Conservation (phyloP, 23 tunicate species). For the Styela clava region DNA sequence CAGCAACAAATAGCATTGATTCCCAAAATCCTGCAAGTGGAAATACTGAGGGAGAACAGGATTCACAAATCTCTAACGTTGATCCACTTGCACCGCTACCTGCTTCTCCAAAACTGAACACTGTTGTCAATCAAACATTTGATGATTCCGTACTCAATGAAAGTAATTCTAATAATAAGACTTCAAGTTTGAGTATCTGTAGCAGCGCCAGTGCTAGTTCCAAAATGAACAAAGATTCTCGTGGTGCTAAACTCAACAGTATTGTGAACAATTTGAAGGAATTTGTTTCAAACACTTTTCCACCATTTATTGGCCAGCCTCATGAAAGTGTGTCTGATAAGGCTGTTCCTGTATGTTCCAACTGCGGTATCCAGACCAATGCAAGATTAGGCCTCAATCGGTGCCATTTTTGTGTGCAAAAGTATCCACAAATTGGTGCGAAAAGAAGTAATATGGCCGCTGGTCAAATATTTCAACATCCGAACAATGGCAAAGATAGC, state of each 20-base stretch:
- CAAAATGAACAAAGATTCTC: not conserved
- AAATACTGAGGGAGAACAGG: too few species aligned
- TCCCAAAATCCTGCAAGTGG: too few species aligned
- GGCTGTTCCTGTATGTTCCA: not conserved
- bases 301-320: not conserved
- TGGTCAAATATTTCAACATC: not conserved
- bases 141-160: too few species aligned
- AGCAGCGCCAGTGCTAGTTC: not conserved
- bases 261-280: not conserved
- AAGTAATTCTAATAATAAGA: too few species aligned
- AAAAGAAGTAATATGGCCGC: not conserved
- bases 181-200: not conserved
- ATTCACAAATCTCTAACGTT: too few species aligned
- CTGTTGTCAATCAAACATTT: too few species aligned
- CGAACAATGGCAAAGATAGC: not conserved
- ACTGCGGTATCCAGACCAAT: not conserved
- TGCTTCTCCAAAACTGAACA: too few species aligned
- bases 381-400: not conserved
- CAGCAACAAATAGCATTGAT: too few species aligned
- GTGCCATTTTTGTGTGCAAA: not conserved
- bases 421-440: not conserved
- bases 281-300: not conserved
- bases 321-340: not conserved
- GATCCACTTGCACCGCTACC: too few species aligned
- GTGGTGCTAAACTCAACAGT: constrained; percentile 4